These are phyloP conservation scores for Poeciliopsis turneri DNA, from an alignment of 2,797 vertebrate genomes.

Conservation along the genomic window DNA sequence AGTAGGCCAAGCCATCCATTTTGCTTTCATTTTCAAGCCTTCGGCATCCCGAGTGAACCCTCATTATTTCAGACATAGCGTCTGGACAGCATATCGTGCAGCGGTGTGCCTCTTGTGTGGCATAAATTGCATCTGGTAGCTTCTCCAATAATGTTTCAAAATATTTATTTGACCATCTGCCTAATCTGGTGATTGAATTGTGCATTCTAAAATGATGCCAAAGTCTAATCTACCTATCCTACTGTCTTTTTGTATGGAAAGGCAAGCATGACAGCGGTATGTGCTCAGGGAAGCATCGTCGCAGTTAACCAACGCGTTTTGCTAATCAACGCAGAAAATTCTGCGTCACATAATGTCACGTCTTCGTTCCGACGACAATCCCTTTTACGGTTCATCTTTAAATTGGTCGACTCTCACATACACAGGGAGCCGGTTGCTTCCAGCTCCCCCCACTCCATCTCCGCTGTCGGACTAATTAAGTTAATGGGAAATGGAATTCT, in stretches of 20 bases:
- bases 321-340: background rate
- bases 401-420: slow-evolving; percentile 19
- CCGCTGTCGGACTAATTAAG: slow-evolving; percentile 77
- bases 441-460: slow-evolving; percentile 30
- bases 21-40: background rate
- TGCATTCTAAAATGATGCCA: background rate
- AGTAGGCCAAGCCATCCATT: background rate
- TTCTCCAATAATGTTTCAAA: no score
- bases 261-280: background rate
- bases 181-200: background rate
- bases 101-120: background rate
- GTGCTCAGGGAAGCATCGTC: background rate
- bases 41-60: background rate
- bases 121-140: background rate
- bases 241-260: background rate
- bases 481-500: slow-evolving; percentile 81
- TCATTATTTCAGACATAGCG: background rate
- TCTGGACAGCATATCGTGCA: background rate
- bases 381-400: background rate
- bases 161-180: no score
- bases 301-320: background rate
- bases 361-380: background rate
- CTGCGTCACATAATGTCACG: background rate
- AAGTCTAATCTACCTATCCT: background rate
- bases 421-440: slow-evolving; percentile 29